Evolutionary conservation across 2,888 invertebrate species (phyloP), one percentile per base, ranked within the genome.

Genomic region (Hermodice carunculata): DNA sequence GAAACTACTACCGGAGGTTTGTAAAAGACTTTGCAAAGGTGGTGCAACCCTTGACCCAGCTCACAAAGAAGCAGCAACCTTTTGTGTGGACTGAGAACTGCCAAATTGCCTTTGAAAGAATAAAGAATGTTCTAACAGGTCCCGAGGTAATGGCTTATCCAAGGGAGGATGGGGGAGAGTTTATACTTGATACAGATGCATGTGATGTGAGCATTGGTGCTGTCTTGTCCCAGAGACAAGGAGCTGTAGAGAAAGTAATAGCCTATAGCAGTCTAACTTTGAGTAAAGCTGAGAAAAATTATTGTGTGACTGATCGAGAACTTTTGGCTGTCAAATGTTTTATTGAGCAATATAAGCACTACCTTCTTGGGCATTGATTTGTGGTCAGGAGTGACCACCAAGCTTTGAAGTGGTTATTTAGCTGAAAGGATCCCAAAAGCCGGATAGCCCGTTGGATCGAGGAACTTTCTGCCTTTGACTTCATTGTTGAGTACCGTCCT

Each of bases 1-100:
- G 37, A 26, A 66, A 66, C 19, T 77, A 70, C 49, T 77, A 74
- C 26, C 60, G 71, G 2, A 62, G 65, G 32, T 76, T 71, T 34
- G 61, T 76, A 8, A 34, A 49, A 14, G 48, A 64, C 11, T 69
- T 72, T 56, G 32, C 73, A 6, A 34, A 40, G 2, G 42, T 66
- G 8, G 70, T 70, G 0, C n/a, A 42, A 14, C 71, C 71, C 0
- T 37, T 76, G 24, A 49, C 56, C 28, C 40, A 73, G 31, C 60
- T 69, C 14, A 74, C 83, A n/a, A 96, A 96, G 87, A 59, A 72
- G 42, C 49, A 64, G 49, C 22, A 32, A 14, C 56, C 64, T 6
- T 56, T 42, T 42, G 17, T 5, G 3, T 56, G 40, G 42, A 24
- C 37, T 28, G 42, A 22, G 14, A 19, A n/a, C 11, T 51, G 58